Evolutionary conservation across 2,797 vertebrate species (phyloP).

Genomic region (Cuculus canorus): DNA sequence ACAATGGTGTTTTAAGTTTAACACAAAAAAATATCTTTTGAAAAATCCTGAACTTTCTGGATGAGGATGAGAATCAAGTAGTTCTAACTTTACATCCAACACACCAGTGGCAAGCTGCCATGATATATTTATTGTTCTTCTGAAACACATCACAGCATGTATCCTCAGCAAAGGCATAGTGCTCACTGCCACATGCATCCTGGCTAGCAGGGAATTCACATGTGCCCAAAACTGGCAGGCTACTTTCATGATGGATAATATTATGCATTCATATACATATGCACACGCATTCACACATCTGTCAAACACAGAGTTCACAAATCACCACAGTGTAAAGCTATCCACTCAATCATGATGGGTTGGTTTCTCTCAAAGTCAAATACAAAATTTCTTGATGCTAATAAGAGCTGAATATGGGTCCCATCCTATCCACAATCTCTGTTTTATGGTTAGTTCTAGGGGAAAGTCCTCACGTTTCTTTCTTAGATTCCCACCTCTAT

Average conservation of each 20-base stretch:
- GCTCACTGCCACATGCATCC: background rate
- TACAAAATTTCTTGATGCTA: background rate
- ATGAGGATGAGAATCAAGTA: background rate
- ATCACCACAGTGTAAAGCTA: background rate
- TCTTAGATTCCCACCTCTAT: background rate
- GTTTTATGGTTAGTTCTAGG: background rate
- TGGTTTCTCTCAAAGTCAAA: background rate
- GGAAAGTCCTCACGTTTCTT: background rate
- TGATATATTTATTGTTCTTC: rapidly evolving
- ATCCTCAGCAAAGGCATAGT: background rate
- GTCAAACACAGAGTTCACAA: background rate
- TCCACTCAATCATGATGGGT: background rate
- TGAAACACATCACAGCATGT: background rate
- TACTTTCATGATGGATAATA: background rate
- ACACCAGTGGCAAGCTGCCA: background rate
- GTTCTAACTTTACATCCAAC: background rate
- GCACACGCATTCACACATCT: background rate
- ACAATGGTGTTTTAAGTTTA: background rate
- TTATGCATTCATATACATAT: background rate
- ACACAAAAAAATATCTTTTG: background rate
- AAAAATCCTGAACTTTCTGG: background rate
- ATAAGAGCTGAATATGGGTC: background rate
- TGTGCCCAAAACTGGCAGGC: background rate
- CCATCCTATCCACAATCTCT: background rate
- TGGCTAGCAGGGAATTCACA: background rate